phyloP scores from a whole-genome alignment of 2,113 vertebrate species.

The Jacana jacana region DNA sequence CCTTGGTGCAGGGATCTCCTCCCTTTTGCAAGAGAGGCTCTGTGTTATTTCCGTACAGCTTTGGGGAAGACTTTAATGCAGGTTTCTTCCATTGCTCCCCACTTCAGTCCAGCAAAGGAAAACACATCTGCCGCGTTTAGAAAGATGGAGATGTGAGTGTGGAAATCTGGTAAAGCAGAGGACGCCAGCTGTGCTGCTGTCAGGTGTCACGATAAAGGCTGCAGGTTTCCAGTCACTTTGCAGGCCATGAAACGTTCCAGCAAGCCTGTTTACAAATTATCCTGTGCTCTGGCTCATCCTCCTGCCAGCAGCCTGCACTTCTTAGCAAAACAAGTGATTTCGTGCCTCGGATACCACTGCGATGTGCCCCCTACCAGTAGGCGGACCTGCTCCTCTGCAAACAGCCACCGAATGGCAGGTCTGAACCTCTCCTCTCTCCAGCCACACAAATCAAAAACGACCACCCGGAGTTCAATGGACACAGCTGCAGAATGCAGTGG shows the following conservation, averaged over 20 bases:
- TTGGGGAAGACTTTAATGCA: background rate
- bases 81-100: background rate
- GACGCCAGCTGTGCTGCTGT: background rate
- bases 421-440: background rate
- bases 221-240: background rate
- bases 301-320: background rate
- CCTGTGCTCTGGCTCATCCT: background rate
- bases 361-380: rapidly evolving
- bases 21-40: background rate
- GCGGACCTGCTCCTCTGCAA: background rate
- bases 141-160: rapidly evolving
- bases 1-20: background rate
- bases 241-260: background rate
- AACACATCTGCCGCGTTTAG: background rate
- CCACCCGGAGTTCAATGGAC: rapidly evolving
- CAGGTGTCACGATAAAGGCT: background rate
- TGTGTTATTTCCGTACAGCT: background rate
- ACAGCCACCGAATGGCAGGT: rapidly evolving
- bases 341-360: rapidly evolving
- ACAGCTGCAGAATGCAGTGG: background rate
- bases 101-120: background rate
- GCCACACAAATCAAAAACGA: background rate
- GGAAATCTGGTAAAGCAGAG: background rate
- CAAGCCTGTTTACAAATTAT: background rate
- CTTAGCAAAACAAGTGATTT: background rate